phyloP scores from a whole-genome alignment of 2,888 invertebrate genomes.

The Homarus gammarus region DNA sequence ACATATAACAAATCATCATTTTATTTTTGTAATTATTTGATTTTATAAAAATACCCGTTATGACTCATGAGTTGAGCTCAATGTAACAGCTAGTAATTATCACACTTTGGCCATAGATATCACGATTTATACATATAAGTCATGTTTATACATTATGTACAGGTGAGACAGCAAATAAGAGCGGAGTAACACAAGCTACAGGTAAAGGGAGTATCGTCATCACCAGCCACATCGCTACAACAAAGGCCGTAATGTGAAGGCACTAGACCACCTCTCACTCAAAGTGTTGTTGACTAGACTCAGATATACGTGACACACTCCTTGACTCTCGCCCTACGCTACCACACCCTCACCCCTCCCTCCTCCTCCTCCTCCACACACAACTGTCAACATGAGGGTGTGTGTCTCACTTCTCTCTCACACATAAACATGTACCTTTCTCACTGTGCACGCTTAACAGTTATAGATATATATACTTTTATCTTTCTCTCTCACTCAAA shows the following conservation, averaged over 20 bases:
- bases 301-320: conserved; percentile 28
- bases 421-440: conserved; percentile 4
- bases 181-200: conserved; percentile 34
- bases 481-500: not conserved
- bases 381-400: conserved; percentile 10
- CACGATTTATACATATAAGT: conserved; percentile 65
- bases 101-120: conserved; percentile 72
- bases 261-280: conserved; percentile 37
- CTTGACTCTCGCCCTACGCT: not conserved
- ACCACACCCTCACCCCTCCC: not conserved
- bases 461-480: conserved; percentile 19
- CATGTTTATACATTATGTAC: conserved; percentile 30
- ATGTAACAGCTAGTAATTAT: conserved; percentile 59
- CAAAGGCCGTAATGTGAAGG: conserved; percentile 47
- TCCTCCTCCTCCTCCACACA: not conserved
- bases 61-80: conserved; percentile 43
- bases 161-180: conserved; percentile 19
- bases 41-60: conserved; percentile 68
- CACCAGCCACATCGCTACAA: conserved; percentile 24
- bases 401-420: not conserved
- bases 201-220: not conserved
- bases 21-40: conserved; percentile 55
- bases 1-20: conserved; percentile 44
- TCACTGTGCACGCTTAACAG: conserved; percentile 19
- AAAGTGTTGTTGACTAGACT: conserved; percentile 41